Base-by-base conservation (phyloP, 2,113 vertebrate genomes). In the Myodes glareolus region DNA sequence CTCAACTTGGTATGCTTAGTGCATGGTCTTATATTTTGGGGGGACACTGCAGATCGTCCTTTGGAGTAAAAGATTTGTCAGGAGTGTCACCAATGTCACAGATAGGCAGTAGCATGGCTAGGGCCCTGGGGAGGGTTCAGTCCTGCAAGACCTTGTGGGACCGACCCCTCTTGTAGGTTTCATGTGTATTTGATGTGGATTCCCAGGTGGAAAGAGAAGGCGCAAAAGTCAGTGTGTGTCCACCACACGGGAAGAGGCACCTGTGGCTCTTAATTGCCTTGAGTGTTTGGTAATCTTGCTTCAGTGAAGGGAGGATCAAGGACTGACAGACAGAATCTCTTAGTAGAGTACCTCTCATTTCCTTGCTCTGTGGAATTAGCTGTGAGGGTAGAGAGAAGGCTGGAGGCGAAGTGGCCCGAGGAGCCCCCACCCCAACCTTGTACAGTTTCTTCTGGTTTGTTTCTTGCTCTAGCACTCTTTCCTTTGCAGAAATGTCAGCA, bases 81-180 rank as follows among this genome's bases (percentile, higher is more conserved):
- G 45, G 70, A 68, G 65, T 14, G 11, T 87, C 50, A 23, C 17
- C 10, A 50, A 33, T 31, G 17, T 33, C 65, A n/a, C 9, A n/a
- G 21, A 25, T n/a, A 87, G 23, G 85, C 85, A 25, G 21, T 2
- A 21, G 27, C n/a, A 42, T 36, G 42, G 11, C 63, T 31, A 1
- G 42, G 29, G 29, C 5, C 8, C 29, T 70, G 45, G 68, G 17
- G 10, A 52, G 47, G 5, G 19, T 70, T n/a, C 11, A 52, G 45
- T 23, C 19, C 42, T 2, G 3, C 8, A 36, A 68, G 45, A 21
- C 17, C 23, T 10, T 36, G 42, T 36, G 1, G 31, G 6, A 0
- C 3, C 19, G 17, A 58, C 33, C 6, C 10, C 29, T 70, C 29
- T 68, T 47, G 67, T 2, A 68, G 42, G 10, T 68, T 87, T 87